These are phyloP conservation scores for Hemiprocne comata DNA, from an alignment of 2,113 vertebrate genomes.

Conservation along the genomic window DNA sequence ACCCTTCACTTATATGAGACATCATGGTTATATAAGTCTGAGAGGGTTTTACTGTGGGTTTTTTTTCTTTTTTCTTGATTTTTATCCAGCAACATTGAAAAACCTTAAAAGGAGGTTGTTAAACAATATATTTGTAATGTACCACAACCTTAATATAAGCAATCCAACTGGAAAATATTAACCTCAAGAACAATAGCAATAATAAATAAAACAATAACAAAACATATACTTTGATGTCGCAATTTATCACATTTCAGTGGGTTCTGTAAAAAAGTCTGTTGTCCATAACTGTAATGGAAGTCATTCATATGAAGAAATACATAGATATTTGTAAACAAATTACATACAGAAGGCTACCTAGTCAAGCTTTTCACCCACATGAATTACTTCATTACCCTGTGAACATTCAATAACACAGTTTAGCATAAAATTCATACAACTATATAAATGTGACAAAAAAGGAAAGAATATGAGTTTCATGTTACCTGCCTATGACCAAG, in stretches of 20 bases:
- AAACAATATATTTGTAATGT: background rate
- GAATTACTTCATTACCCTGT: background rate
- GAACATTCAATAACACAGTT: background rate
- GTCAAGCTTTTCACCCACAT: background rate
- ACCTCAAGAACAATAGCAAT: background rate
- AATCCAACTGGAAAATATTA: background rate
- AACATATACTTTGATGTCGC: background rate
- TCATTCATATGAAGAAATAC: background rate
- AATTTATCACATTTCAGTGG: background rate
- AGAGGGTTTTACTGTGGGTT: background rate
- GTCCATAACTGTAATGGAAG: background rate
- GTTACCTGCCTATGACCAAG: background rate
- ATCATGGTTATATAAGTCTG: background rate
- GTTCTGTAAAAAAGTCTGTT: background rate
- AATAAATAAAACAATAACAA: background rate
- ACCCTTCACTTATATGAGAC: background rate
- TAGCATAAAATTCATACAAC: background rate
- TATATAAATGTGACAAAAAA: background rate
- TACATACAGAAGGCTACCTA: background rate
- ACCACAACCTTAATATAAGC: background rate
- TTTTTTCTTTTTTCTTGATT: background rate
- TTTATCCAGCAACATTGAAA: background rate
- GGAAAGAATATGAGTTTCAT: background rate
- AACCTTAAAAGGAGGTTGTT: background rate
- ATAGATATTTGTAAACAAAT: background rate